A percentile compares a stretch with the other conserved stretches of the same genome.
Evolutionary conservation across 2,888 invertebrate genomes (phyloP).

Genomic region (Amblyjoppa fuscipennis): DNA sequence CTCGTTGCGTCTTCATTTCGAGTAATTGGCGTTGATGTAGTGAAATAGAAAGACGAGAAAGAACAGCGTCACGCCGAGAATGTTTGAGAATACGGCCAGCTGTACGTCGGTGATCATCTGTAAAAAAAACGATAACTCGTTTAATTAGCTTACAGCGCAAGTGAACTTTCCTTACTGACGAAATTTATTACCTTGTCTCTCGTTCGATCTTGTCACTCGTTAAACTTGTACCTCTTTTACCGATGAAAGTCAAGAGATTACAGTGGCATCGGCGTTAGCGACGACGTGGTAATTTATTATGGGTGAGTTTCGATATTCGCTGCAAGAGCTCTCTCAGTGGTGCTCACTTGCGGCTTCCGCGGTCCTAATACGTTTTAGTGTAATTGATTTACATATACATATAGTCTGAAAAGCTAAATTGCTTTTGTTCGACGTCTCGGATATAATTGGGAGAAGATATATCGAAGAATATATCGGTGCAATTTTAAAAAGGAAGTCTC

Average conservation of each 20-base stretch:
- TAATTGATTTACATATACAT: no score
- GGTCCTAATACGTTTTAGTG: no score
- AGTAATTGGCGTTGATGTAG: slow-evolving; percentile 95
- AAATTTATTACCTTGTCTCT: slow-evolving; percentile 7
- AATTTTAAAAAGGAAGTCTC: no score
- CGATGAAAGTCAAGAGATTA: neutral
- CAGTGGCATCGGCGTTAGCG: neutral
- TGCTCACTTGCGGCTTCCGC: no score
- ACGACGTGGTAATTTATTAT: neutral
- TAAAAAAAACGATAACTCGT: slow-evolving; percentile 58
- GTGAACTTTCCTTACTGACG: no score
- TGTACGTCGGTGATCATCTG: slow-evolving; percentile 98
- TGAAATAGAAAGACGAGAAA: slow-evolving; percentile 98
- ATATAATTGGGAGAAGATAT: no score
- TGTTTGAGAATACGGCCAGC: slow-evolving; percentile 97
- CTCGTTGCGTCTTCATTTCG: slow-evolving; percentile 85
- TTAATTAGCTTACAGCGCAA: neutral
- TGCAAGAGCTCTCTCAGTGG: neutral
- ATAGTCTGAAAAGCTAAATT: no score
- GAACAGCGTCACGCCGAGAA: slow-evolving; percentile 96
- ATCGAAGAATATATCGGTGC: no score
- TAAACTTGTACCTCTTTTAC: neutral
- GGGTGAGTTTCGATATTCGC: neutral
- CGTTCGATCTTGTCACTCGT: neutral
- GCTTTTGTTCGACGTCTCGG: no score